phyloP scores from a whole-genome alignment of 2,888 invertebrate genomes.

The Seladonia tumulorum region DNA sequence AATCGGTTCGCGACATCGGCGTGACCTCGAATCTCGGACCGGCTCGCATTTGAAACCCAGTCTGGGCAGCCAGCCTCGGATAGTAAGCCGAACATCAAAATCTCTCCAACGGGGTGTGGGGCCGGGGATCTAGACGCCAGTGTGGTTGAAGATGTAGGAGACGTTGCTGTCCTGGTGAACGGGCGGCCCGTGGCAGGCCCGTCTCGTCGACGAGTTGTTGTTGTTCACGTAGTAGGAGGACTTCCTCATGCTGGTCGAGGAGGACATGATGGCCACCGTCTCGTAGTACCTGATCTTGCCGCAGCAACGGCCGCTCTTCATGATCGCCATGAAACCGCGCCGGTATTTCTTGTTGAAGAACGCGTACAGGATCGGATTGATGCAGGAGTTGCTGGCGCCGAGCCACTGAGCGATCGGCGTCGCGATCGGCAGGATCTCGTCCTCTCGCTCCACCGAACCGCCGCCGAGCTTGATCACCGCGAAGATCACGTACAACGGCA shows the following conservation, averaged over 20 bases:
- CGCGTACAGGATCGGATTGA: slow-evolving; percentile 97
- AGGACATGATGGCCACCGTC: slow-evolving; percentile 93
- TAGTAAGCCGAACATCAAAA: slow-evolving; percentile 45
- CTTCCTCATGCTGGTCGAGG: slow-evolving; percentile 93
- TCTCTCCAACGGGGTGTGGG: slow-evolving; percentile 10
- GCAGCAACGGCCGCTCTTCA: slow-evolving; percentile 94
- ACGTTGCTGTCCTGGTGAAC: slow-evolving; percentile 87
- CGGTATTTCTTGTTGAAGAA: slow-evolving; percentile 98
- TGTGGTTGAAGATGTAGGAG: slow-evolving; percentile 89
- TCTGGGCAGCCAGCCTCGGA: slow-evolving; percentile 59
- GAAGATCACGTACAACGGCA: slow-evolving; percentile 95
- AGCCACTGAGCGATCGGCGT: slow-evolving; percentile 97
- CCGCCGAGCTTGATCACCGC: slow-evolving; percentile 93
- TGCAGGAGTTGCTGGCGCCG: slow-evolving; percentile 97
- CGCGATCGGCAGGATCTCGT: slow-evolving; percentile 91
- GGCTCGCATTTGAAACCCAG: slow-evolving; percentile 64
- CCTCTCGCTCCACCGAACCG: slow-evolving; percentile 89
- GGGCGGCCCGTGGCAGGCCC: slow-evolving; percentile 82
- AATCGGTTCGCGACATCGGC: slow-evolving; percentile 65
- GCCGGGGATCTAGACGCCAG: slow-evolving; percentile 87
- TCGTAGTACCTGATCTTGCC: slow-evolving; percentile 94
- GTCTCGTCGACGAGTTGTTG: slow-evolving; percentile 85
- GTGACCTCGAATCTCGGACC: slow-evolving; percentile 71
- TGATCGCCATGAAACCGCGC: slow-evolving; percentile 94
- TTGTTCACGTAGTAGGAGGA: slow-evolving; percentile 93